Conservation (phyloP, 2,888 invertebrate genomes). For the Drosophila prolongata region DNA sequence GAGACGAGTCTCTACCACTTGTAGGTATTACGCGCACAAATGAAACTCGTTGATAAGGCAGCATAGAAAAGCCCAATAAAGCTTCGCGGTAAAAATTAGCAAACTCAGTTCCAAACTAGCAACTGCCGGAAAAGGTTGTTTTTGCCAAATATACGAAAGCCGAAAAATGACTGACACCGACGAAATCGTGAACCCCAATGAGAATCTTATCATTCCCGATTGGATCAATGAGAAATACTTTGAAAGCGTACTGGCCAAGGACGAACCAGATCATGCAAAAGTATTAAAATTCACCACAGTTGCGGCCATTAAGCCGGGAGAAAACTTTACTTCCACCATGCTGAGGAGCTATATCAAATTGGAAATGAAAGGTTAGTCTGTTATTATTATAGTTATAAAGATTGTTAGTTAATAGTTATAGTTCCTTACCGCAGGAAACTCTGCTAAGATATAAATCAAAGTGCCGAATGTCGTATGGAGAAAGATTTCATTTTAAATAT, state of each 20-base stretch:
- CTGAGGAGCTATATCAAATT: slow-evolving; percentile 74
- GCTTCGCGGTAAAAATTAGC: not conserved
- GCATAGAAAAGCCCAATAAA: slow-evolving; percentile 8
- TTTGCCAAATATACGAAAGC: not conserved
- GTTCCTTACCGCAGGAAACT: too few relatives aligned
- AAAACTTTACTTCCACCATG: slow-evolving; percentile 81
- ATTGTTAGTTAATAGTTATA: too few relatives aligned
- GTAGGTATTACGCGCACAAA: not conserved
- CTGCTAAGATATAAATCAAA: too few relatives aligned
- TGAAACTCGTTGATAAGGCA: slow-evolving; percentile 17
- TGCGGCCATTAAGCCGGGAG: slow-evolving; percentile 79
- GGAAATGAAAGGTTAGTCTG: slow-evolving; percentile 64
- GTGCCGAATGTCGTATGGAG: too few relatives aligned
- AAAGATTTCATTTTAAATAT: too few relatives aligned
- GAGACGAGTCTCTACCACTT: not conserved
- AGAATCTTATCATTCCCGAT: slow-evolving; percentile 63
- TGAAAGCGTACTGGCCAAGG: slow-evolving; percentile 58
- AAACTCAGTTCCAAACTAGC: slow-evolving; percentile 11
- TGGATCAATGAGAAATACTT: slow-evolving; percentile 77
- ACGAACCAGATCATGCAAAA: slow-evolving; percentile 62
- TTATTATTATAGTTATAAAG: not conserved
- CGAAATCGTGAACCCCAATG: slow-evolving; percentile 71
- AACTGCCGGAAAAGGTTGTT: slow-evolving; percentile 1
- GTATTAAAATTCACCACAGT: slow-evolving; percentile 66
- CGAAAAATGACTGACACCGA: slow-evolving; percentile 20